Percentiles rank a stretch among this genome's conserved stretches.
Conservation (phyloP, 2,797 vertebrate genomes). For the Xenopus petersii region DNA sequence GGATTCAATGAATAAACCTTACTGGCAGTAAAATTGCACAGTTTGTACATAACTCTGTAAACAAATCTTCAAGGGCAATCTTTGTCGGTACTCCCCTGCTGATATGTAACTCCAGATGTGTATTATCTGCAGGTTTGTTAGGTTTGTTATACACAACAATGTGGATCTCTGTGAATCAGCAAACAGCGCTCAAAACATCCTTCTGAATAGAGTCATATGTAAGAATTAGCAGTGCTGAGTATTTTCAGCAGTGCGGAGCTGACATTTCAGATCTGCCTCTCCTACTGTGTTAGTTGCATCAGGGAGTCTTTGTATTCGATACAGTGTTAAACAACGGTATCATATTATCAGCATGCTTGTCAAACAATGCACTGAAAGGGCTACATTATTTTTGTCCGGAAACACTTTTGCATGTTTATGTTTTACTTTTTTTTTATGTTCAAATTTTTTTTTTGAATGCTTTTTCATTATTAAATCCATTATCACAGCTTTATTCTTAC, state of each 20-base stretch:
- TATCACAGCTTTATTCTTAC: too few species aligned
- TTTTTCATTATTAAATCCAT: too few species aligned
- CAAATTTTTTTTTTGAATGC: not conserved
- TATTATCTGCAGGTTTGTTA: too few species aligned
- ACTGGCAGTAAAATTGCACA: too few species aligned
- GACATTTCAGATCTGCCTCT: slow-evolving; percentile 51
- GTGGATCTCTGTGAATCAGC: too few species aligned
- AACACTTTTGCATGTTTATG: slow-evolving; percentile 20
- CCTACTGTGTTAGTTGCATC: slow-evolving; percentile 50
- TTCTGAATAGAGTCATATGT: slow-evolving; percentile 52
- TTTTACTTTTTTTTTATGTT: slow-evolving; percentile 18
- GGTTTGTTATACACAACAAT: too few species aligned
- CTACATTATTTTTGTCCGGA: slow-evolving; percentile 37
- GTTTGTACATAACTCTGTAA: too few species aligned
- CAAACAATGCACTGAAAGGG: slow-evolving; percentile 44
- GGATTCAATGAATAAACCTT: too few species aligned
- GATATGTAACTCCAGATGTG: too few species aligned
- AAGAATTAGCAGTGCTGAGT: slow-evolving; percentile 53
- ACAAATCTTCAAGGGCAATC: too few species aligned
- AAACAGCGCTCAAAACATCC: not conserved
- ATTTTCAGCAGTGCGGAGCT: slow-evolving; percentile 37
- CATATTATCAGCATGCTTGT: slow-evolving; percentile 49
- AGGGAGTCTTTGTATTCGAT: slow-evolving; percentile 53
- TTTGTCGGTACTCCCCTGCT: too few species aligned
- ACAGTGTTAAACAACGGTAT: slow-evolving; percentile 46